Percentiles rank a stretch among this genome's conserved stretches.
phyloP scores from a whole-genome alignment of 2,888 invertebrate species.

The Temnothorax rugatulus region DNA sequence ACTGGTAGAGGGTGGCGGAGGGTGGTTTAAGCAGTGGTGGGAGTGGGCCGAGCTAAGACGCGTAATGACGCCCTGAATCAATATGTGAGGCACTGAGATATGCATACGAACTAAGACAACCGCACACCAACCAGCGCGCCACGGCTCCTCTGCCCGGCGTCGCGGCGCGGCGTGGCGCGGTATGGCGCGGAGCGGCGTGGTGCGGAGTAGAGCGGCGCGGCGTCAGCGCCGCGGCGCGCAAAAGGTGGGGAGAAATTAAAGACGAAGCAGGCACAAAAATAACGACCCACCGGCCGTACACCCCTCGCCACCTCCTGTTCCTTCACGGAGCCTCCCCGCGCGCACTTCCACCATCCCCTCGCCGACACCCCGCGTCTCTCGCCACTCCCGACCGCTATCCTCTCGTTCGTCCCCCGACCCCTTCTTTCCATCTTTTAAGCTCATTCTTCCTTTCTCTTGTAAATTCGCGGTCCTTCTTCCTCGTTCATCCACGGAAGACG shows the following conservation, averaged over 20 bases:
- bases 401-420: conserved; percentile 60
- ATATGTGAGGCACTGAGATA: conserved; percentile 86
- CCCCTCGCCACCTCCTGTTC: conserved; percentile 59
- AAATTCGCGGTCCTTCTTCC: conserved; percentile 64
- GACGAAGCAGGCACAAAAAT: conserved; percentile 86
- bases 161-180: conserved; percentile 61
- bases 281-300: conserved; percentile 82
- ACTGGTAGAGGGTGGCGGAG: conserved; percentile 66
- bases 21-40: conserved; percentile 76
- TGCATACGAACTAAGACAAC: conserved; percentile 86
- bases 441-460: conserved; percentile 69
- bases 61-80: conserved; percentile 86
- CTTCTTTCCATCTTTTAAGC: conserved; percentile 63
- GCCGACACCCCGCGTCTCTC: conserved; percentile 60
- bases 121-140: conserved; percentile 76
- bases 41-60: conserved; percentile 85
- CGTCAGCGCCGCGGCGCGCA: conserved; percentile 76
- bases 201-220: conserved; percentile 66
- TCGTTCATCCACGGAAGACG: conserved; percentile 69
- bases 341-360: conserved; percentile 17
- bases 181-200: conserved; percentile 24
- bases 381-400: conserved; percentile 67
- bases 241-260: conserved; percentile 85
- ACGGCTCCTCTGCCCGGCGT: conserved; percentile 75
- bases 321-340: conserved; percentile 52